These are phyloP conservation scores for Taeniopygia guttata DNA, from an alignment of 2,797 vertebrate genomes.

Conservation along the genomic window DNA sequence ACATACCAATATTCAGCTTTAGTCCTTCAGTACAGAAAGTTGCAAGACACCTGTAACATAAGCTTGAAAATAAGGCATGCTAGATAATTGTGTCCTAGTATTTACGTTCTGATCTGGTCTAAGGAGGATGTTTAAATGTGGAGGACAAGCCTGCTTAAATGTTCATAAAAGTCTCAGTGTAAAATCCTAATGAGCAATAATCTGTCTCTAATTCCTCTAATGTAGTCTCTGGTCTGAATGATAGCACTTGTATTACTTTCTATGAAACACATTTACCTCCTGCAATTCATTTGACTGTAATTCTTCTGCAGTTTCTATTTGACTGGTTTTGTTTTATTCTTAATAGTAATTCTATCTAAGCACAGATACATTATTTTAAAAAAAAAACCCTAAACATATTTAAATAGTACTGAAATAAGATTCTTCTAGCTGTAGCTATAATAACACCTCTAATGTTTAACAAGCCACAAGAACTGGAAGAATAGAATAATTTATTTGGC, in stretches of 20 bases:
- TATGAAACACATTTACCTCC: slow-evolving; percentile 7
- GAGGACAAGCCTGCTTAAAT: neutral
- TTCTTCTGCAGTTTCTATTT: slow-evolving; percentile 36
- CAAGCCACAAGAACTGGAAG: slow-evolving; percentile 30
- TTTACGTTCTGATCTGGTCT: slow-evolving; percentile 20
- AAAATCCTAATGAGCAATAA: slow-evolving; percentile 50
- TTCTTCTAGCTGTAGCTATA: slow-evolving; percentile 29
- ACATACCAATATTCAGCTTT: neutral
- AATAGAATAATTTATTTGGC: slow-evolving; percentile 55
- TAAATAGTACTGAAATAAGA: slow-evolving; percentile 28
- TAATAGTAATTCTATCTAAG: slow-evolving; percentile 5
- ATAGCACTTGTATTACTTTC: slow-evolving; percentile 20
- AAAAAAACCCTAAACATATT: neutral
- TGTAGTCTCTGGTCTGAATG: slow-evolving; percentile 19
- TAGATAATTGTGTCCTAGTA: neutral
- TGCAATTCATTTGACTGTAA: slow-evolving; percentile 31
- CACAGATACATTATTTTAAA: neutral
- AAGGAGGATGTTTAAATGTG: neutral
- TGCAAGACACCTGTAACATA: neutral
- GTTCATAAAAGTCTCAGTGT: neutral
- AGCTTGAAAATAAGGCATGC: neutral
- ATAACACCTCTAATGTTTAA: slow-evolving; percentile 46
- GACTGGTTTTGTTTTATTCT: slow-evolving; percentile 10
- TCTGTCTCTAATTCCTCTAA: slow-evolving; percentile 49
- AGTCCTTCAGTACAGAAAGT: neutral